Evolutionary conservation across 2,888 invertebrate genomes (phyloP), one percentile per base, ranked within the genome.

Genomic region (Sturmia bella): DNA sequence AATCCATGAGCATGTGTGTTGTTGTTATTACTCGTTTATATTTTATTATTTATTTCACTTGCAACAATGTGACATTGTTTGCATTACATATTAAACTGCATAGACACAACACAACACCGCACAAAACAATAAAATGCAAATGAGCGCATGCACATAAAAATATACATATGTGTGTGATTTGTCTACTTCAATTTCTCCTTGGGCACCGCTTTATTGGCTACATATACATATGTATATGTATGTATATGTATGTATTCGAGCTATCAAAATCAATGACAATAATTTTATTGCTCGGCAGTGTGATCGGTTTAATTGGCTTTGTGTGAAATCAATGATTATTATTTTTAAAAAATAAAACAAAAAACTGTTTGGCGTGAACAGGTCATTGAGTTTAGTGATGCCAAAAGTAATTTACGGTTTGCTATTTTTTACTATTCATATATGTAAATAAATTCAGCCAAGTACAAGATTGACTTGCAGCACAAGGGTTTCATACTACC

Each of bases 51-150:
- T 64, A 70, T 78, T 57, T 77, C 48, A 59, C 27, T 77, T 74
- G 77, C 77, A 77, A 82, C 82, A 82, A 82, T 69, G 77, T 78
- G 57, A 69, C 57, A 63, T 48, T 56, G 41, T 77, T 61, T 68
- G 61, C 15, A 72, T 39, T 75, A 57, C 48, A 66, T 52, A 52
- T 72, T 54, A 66, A 69, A 45, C 61, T 54, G 24, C 50, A 69
- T 52, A 52, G 56, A 45, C 21, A 63, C 54, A 43, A 32, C 15
- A 50, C 39, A 50, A 45, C 24, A 32, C 37, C 5, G 15, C 32
- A 48, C 41, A 57, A 24, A 50, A 27, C 27, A 70, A 70, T 56
- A 73, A 81, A 77, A 69, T 73, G 43, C 39, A 69, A 76, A 80
- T 76, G 59, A 56, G 61, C 61, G 68, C 76, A 80, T 76, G 66